These are phyloP conservation scores for Darevskia mixta DNA, from an alignment of 2,797 vertebrate species.

Conservation along the genomic window DNA sequence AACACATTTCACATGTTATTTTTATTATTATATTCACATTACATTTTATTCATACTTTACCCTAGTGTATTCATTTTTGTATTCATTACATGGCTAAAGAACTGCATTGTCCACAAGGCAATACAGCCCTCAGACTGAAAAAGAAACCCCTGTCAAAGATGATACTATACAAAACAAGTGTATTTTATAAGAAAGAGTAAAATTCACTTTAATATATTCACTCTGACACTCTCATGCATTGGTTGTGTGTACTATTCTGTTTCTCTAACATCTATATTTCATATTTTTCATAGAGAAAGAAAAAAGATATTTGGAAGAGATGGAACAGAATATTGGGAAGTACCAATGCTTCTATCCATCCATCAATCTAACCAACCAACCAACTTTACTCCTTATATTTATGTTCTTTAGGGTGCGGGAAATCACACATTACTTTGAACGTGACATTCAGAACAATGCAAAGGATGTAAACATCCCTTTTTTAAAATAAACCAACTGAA, in stretches of 20 bases:
- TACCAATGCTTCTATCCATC: background rate
- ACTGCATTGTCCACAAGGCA: too few species aligned
- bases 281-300: background rate
- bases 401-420: background rate
- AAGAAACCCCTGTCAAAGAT: too few species aligned
- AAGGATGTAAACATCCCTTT: slow-evolving; percentile 13
- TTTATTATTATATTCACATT: too few species aligned
- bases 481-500: slow-evolving; percentile 1
- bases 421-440: slow-evolving; percentile 4
- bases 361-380: background rate
- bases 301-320: background rate
- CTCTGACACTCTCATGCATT: too few species aligned
- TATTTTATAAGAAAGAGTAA: too few species aligned
- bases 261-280: background rate
- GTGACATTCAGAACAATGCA: background rate
- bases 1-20: too few species aligned
- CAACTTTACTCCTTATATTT: background rate
- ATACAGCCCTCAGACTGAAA: too few species aligned
- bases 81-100: too few species aligned
- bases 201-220: too few species aligned
- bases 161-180: too few species aligned
- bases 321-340: background rate
- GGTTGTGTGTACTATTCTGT: background rate
- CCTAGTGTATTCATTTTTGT: too few species aligned
- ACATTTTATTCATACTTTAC: too few species aligned